These are phyloP conservation scores for Myotis pilosus DNA, from an alignment of 2,797 vertebrate species.

Conservation along the genomic window DNA sequence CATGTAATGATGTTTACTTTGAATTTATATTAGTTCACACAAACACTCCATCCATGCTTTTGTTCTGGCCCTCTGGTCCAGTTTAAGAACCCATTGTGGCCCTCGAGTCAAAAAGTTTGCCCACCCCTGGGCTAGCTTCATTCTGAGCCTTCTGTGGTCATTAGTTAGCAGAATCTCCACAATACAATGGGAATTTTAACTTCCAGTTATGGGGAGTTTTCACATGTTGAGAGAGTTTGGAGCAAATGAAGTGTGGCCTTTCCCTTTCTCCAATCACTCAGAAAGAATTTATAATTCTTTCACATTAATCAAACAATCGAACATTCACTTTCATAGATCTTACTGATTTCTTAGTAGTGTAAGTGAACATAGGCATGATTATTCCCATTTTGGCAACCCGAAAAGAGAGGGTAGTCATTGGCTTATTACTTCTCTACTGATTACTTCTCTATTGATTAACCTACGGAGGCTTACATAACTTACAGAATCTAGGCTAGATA, in stretches of 20 bases:
- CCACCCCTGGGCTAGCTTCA: background rate
- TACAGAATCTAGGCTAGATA: background rate
- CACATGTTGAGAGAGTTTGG: conserved; percentile 16
- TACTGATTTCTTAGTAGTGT: background rate
- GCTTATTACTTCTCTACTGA: background rate
- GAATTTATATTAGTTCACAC: too few species aligned
- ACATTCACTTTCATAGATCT: background rate
- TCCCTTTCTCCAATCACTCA: background rate
- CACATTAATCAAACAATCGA: conserved; percentile 1
- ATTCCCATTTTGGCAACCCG: background rate
- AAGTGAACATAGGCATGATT: background rate
- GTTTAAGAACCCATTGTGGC: too few species aligned
- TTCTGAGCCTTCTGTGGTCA: background rate
- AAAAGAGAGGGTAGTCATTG: background rate
- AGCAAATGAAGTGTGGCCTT: background rate
- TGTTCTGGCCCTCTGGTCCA: too few species aligned
- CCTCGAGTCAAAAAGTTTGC: too few species aligned
- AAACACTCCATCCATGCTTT: too few species aligned
- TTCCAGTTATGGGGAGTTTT: background rate
- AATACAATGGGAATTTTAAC: conserved; percentile 19
- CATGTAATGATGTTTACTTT: too few species aligned
- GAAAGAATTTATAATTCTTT: conserved; percentile 35
- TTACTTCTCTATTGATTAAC: background rate
- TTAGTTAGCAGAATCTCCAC: background rate
- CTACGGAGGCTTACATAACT: background rate